A percentile compares a stretch with the other conserved stretches of the same genome.
Conservation (phyloP, 2,797 vertebrate species). For the Masticophis lateralis region DNA sequence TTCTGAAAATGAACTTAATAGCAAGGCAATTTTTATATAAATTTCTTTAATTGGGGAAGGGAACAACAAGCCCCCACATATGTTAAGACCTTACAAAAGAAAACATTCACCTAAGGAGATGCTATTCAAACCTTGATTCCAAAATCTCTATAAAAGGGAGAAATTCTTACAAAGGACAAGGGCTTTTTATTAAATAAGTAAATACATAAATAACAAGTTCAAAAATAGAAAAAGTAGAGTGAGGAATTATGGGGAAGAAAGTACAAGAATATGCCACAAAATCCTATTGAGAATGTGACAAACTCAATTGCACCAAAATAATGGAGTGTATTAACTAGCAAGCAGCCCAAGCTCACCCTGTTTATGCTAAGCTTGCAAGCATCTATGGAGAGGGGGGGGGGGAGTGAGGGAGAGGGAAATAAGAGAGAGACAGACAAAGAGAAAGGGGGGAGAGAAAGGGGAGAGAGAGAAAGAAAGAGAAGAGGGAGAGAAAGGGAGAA, state of each 20-base stretch:
- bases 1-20: slow-evolving; percentile 57
- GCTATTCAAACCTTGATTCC: slow-evolving; percentile 14
- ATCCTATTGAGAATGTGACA: slow-evolving; percentile 2
- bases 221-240: background rate
- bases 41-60: slow-evolving; percentile 40
- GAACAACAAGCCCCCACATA: slow-evolving; percentile 50
- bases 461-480: no score
- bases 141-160: slow-evolving; percentile 5
- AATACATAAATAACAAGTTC: slow-evolving; percentile 18
- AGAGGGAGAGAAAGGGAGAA: no score
- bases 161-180: background rate
- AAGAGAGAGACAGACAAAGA: no score
- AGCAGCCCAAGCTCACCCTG: slow-evolving; percentile 3
- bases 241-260: background rate
- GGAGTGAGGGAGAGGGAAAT: no score
- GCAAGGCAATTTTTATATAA: slow-evolving; percentile 49
- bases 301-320: slow-evolving; percentile 27
- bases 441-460: no score
- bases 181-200: background rate
- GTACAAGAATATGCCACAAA: slow-evolving; percentile 30
- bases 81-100: slow-evolving; percentile 40
- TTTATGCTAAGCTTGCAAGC: slow-evolving; percentile 24
- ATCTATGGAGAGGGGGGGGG: background rate
- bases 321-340: slow-evolving; percentile 22
- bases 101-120: slow-evolving; percentile 12